A percentile compares a stretch with the other conserved stretches of the same genome.
Evolutionary conservation across 1,140 invertebrate species (phyloP).

Genomic region (Amphibalanus amphitrite): DNA sequence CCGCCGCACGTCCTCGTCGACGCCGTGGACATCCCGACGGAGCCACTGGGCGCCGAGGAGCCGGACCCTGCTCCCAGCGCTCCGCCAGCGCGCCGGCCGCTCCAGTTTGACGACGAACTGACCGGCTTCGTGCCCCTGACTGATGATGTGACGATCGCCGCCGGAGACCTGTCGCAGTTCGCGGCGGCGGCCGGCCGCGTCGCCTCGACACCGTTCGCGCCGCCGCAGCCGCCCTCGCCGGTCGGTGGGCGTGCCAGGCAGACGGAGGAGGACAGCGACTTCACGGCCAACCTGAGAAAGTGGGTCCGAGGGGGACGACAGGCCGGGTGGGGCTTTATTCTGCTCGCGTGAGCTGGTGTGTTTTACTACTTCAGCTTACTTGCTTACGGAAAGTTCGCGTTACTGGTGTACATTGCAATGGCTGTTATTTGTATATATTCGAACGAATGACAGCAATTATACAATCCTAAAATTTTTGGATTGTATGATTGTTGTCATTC

Average conservation of each 20-base stretch:
- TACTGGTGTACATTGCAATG: no score
- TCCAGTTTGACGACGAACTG: background rate
- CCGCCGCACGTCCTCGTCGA: background rate
- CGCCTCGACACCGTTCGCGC: background rate
- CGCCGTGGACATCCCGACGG: constrained; percentile 9
- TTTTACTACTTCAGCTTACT: no score
- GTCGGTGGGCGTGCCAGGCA: background rate
- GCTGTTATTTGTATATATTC: no score
- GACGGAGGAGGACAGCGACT: background rate
- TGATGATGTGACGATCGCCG: background rate
- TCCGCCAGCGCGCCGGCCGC: no score
- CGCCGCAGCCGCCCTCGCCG: no score
- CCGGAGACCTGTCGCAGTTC: background rate
- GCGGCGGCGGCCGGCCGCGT: background rate
- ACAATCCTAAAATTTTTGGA: no score
- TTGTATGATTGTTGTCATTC: no score
- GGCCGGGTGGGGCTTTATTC: no score
- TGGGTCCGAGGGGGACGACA: background rate
- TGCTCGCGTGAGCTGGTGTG: no score
- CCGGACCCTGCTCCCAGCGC: no score
- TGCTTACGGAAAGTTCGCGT: no score
- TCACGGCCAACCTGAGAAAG: background rate
- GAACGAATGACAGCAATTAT: no score
- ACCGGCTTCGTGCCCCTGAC: background rate
- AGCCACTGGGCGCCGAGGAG: constrained; percentile 7